Evolutionary conservation across 2,113 vertebrate species (phyloP), one percentile per base, ranked within the genome.

Genomic region (Phalacrocorax aristotelis): DNA sequence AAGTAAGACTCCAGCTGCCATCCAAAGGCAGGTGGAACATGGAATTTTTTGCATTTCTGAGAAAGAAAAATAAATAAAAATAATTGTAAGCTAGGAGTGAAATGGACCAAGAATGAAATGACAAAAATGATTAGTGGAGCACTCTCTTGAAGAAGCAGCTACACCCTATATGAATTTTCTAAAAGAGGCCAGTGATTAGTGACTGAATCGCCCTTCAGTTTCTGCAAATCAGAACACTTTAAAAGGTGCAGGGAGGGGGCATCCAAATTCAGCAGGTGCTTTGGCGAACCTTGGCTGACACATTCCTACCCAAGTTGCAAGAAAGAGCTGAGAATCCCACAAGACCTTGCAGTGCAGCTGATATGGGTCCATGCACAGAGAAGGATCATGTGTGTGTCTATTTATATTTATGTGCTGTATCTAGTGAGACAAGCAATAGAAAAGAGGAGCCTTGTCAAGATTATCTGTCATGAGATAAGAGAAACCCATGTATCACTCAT

Each of bases 401-500:
- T 76, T 72, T 94, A 44, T 92, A 87, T 76, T 93, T 95, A 29
- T 83, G 36, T 83, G 62, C 70, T 89, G 38, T 74, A 61, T 62
- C 91, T 91, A 84, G 76, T 51, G 89, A 97, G 95, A 97, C 81
- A 80, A 83, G 96, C 82, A 96, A 95, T 89, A 97, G 97, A 95
- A 94, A 96, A 85, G 52, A 42, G 74, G 30, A 96, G 71, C 38
- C 93, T 98, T 96, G 97, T 97, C 97, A 97, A 97, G 95, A 98
- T 96, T 93, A 96, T 96, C 91, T 95, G 82, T 75, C 89, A 93
- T 72, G 81, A 95, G 93, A 94, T 54, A 95, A 81, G 75, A 97
- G 93, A 94, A 97, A 86, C 76, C 91, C 93, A 90, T 97, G 97
- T 96, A 98, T 98, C 97, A 97, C 93, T 98, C 96, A 95, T 97